Evolutionary conservation across 1,140 invertebrate genomes (phyloP).

Genomic region (Drosophila miranda): DNA sequence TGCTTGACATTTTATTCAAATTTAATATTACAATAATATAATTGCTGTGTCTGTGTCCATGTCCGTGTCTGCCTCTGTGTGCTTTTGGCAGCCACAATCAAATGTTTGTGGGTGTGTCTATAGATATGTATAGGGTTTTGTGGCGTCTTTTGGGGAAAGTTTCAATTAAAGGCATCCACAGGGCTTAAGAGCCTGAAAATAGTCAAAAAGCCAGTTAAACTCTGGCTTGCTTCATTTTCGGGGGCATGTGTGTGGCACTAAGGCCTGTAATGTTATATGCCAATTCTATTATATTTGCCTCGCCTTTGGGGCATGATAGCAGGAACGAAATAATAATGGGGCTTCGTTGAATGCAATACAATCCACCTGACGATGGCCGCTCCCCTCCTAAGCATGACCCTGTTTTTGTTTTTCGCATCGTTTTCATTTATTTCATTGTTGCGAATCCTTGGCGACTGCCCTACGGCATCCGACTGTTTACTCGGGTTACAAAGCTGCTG

Average conservation of each 20-base stretch:
- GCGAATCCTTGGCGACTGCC: constrained; percentile 25
- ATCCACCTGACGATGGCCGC: not conserved
- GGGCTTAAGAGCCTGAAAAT: no score
- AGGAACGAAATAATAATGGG: not conserved
- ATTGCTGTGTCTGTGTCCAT: constrained; percentile 19
- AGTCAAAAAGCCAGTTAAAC: not conserved
- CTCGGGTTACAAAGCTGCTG: constrained; percentile 20
- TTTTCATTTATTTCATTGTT: constrained; percentile 25
- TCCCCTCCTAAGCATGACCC: not conserved
- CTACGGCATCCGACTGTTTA: constrained; percentile 24
- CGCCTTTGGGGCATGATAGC: not conserved
- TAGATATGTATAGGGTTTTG: no score
- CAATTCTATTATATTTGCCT: not conserved
- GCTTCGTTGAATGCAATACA: constrained; percentile 5
- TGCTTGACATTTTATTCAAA: constrained; percentile 23
- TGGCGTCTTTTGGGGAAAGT: no score
- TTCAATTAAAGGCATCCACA: no score
- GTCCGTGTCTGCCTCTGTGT: not conserved
- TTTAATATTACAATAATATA: constrained; percentile 26
- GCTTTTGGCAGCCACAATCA: no score
- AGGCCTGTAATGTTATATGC: not conserved
- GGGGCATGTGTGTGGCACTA: no score
- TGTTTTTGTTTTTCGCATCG: constrained; percentile 1
- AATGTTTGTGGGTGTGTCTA: no score
- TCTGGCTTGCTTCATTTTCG: not conserved